These are phyloP conservation scores for Chloroceryle aenea DNA, from an alignment of 2,113 vertebrate species.

Conservation along the genomic window DNA sequence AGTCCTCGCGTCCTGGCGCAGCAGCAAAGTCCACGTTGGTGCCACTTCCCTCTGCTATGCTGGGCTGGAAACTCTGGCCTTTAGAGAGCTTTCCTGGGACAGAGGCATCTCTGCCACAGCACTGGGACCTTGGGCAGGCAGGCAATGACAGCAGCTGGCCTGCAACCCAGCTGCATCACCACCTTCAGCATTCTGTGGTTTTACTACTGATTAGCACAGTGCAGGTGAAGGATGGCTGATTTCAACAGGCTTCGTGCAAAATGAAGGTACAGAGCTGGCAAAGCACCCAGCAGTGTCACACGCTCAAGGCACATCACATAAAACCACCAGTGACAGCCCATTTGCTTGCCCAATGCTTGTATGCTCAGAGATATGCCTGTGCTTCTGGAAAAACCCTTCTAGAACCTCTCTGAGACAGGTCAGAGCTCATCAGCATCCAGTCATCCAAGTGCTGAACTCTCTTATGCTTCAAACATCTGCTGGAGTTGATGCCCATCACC, in stretches of 20 bases:
- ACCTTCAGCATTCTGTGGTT: accelerated
- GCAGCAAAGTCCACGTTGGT: background rate
- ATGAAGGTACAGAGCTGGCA: accelerated
- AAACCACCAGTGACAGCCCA: background rate
- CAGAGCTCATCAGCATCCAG: background rate
- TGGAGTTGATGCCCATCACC: background rate
- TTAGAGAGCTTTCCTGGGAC: background rate
- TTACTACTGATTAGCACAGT: background rate
- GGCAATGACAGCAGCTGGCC: background rate
- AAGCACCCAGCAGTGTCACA: accelerated
- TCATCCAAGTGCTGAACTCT: background rate
- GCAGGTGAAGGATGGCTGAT: background rate
- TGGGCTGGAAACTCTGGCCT: background rate
- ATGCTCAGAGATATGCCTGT: background rate
- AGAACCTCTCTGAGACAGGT: background rate
- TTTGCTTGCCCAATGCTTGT: background rate
- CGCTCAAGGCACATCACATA: background rate
- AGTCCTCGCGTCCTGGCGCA: accelerated
- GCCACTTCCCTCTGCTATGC: background rate
- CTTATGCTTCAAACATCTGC: background rate
- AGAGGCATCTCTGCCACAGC: background rate
- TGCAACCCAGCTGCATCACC: background rate
- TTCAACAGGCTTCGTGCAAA: background rate
- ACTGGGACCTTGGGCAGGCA: background rate
- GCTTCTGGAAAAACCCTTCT: background rate